Conservation (phyloP, 2,113 vertebrate genomes). For the Proterorhinus semilunaris region DNA sequence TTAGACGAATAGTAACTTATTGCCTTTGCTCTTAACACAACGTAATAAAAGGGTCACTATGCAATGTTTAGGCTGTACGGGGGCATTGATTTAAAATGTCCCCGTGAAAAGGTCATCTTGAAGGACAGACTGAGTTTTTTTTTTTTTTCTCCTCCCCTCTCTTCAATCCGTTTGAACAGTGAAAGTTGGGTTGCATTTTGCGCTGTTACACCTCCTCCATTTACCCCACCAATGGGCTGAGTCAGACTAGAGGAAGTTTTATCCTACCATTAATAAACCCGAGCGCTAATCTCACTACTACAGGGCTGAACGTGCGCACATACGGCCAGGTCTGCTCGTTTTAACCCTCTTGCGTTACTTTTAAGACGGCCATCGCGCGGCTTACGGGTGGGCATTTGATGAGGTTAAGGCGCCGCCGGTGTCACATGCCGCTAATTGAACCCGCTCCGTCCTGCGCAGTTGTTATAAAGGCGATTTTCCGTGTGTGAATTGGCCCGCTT, state of each 20-base stretch:
- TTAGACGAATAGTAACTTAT: background rate
- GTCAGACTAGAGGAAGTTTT: slow-evolving; percentile 16
- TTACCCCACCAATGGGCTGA: background rate
- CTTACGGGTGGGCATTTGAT: slow-evolving; percentile 26
- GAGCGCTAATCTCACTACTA: slow-evolving; percentile 9
- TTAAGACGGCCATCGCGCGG: slow-evolving; percentile 6
- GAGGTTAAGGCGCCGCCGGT: slow-evolving; percentile 11
- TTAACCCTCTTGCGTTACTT: slow-evolving; percentile 35
- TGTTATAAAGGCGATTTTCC: background rate
- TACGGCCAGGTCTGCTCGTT: slow-evolving; percentile 36
- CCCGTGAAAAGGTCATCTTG: slow-evolving; percentile 79
- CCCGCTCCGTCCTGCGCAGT: slow-evolving; percentile 9
- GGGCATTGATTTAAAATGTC: slow-evolving; percentile 33
- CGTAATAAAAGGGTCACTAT: background rate
- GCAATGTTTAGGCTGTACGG: slow-evolving; percentile 9
- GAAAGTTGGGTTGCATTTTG: slow-evolving; percentile 35
- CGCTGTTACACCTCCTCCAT: background rate
- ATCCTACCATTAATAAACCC: slow-evolving; percentile 10
- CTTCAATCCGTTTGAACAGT: background rate
- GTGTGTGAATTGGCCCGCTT: slow-evolving; percentile 1
- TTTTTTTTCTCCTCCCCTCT: background rate
- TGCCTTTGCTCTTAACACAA: background rate
- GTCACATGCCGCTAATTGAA: slow-evolving; percentile 3
- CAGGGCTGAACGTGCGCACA: slow-evolving; percentile 20
- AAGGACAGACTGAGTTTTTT: slow-evolving; percentile 75